phyloP scores from a whole-genome alignment of 2,797 vertebrate genomes.

The Mionectes olivaceus region DNA sequence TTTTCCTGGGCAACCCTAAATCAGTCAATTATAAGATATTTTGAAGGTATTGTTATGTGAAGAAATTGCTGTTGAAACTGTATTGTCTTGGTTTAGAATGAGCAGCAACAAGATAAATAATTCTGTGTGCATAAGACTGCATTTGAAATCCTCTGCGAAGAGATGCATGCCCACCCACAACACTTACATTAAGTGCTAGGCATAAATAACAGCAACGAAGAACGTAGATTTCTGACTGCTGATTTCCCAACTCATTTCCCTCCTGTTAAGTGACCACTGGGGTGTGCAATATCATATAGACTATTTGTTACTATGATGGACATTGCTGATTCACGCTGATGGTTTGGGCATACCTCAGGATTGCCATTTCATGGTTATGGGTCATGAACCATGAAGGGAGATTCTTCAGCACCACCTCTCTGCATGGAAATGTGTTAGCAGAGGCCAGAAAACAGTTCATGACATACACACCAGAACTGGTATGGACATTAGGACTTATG shows the following conservation, averaged over 20 bases:
- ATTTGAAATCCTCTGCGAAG: background rate
- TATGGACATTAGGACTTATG: background rate
- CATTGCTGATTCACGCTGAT: rapidly evolving
- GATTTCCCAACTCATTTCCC: background rate
- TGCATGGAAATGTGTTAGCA: background rate
- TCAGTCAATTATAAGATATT: background rate
- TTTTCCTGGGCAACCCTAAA: background rate
- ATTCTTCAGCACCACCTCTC: background rate
- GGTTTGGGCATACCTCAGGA: background rate
- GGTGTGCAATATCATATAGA: background rate
- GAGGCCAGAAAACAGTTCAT: background rate
- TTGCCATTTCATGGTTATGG: background rate
- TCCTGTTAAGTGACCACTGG: background rate
- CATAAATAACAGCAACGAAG: background rate
- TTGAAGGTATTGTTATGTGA: background rate
- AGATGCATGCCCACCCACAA: background rate
- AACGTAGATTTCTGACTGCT: background rate
- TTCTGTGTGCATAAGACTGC: background rate
- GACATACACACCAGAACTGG: background rate
- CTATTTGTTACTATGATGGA: background rate
- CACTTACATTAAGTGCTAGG: background rate
- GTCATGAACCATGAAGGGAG: background rate
- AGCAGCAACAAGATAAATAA: background rate
- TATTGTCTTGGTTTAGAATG: background rate
- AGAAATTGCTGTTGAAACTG: background rate